These are phyloP conservation scores for Brachylomia viminalis DNA, from an alignment of 2,888 invertebrate species.

Conservation along the genomic window DNA sequence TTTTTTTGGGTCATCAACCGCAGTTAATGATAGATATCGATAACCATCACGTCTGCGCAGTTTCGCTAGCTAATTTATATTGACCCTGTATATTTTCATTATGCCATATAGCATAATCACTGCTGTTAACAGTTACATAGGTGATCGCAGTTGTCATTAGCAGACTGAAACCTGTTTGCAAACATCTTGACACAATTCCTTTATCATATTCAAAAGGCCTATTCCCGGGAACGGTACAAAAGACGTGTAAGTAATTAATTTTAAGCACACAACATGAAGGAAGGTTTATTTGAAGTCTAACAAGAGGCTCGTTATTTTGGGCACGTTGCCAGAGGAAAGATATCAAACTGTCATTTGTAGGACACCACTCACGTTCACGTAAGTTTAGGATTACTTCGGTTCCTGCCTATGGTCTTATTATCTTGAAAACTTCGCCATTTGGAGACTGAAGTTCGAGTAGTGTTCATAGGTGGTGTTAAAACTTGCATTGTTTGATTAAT, in stretches of 20 bases:
- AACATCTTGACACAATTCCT: conserved; percentile 46
- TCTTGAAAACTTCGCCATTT: conserved; percentile 55
- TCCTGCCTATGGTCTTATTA: conserved; percentile 51
- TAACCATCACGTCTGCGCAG: too few relatives aligned
- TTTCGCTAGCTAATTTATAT: too few relatives aligned
- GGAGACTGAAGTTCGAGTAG: conserved; percentile 24
- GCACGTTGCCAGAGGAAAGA: conserved; percentile 61
- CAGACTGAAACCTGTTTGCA: conserved; percentile 13
- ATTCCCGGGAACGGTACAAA: conserved; percentile 34
- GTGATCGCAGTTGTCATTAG: conserved; percentile 27
- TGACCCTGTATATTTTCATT: not conserved
- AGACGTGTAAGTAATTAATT: conserved; percentile 53
- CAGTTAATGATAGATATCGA: too few relatives aligned
- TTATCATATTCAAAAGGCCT: conserved; percentile 28
- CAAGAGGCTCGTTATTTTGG: conserved; percentile 63
- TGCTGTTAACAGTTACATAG: not conserved
- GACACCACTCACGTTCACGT: conserved; percentile 57
- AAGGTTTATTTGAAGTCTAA: conserved; percentile 61
- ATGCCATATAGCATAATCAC: not conserved
- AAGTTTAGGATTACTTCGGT: conserved; percentile 61
- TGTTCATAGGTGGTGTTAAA: conserved; percentile 1
- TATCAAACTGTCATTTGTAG: conserved; percentile 68
- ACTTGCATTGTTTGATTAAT: conserved; percentile 18
- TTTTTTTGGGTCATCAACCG: too few relatives aligned
- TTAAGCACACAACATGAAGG: conserved; percentile 46